phyloP scores from a whole-genome alignment of 2,888 invertebrate species.

The Dryocosmus kuriphilus region DNA sequence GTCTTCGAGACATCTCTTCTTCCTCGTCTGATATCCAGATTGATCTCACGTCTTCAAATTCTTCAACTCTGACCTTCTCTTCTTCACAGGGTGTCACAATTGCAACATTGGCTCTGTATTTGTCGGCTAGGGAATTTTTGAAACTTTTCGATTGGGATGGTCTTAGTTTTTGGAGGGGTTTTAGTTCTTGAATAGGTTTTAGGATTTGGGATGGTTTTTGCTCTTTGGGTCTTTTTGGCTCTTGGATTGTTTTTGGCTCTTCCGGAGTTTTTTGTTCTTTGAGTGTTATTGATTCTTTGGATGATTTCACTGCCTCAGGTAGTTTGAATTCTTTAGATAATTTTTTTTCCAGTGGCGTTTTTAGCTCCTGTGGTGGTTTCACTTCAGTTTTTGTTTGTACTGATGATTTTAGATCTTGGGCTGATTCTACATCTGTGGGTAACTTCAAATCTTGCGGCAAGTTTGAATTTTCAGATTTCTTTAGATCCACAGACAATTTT shows the following conservation, averaged over 20 bases:
- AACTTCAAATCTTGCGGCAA: not conserved
- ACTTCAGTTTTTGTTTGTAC: not conserved
- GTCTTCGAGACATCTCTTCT: slow-evolving; percentile 75
- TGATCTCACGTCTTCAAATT: slow-evolving; percentile 70
- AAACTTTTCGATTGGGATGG: not conserved
- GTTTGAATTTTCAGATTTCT: not conserved
- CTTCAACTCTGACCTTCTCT: slow-evolving; percentile 58
- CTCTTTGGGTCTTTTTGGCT: not conserved
- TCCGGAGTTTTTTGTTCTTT: slow-evolving; percentile 1
- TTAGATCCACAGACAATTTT: not conserved
- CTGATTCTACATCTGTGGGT: not conserved
- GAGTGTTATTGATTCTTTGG: slow-evolving; percentile 11
- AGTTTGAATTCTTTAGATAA: not conserved
- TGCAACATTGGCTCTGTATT: slow-evolving; percentile 54
- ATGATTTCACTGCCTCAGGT: not conserved
- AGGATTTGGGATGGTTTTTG: not conserved
- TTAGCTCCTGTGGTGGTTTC: not conserved
- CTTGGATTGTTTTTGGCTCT: slow-evolving; percentile 23
- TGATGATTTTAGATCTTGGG: not conserved
- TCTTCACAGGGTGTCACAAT: slow-evolving; percentile 50
- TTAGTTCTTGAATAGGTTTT: not conserved
- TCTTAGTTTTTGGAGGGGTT: not conserved
- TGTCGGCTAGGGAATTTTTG: slow-evolving; percentile 38
- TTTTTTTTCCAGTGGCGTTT: not conserved
- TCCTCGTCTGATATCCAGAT: slow-evolving; percentile 63